These are phyloP conservation scores for Pelvicachromis taeniatus DNA, from an alignment of 2,113 vertebrate genomes.

Conservation along the genomic window DNA sequence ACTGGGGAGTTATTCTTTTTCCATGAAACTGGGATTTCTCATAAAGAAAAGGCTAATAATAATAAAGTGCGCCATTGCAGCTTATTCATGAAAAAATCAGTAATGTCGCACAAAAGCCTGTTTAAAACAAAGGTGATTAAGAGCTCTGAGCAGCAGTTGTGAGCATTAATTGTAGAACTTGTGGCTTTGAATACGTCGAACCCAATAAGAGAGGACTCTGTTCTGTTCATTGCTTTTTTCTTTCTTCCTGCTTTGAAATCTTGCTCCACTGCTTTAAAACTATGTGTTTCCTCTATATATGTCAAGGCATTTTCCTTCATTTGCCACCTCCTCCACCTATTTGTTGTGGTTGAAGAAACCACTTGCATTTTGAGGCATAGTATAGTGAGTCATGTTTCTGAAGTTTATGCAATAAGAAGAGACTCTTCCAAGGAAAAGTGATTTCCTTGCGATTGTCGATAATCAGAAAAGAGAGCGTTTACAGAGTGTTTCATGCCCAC, in stretches of 20 bases:
- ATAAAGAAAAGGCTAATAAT: neutral
- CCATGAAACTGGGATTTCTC: neutral
- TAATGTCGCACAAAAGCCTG: neutral
- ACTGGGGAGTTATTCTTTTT: neutral
- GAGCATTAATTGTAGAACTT: neutral
- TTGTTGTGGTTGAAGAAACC: neutral
- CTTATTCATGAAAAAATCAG: neutral
- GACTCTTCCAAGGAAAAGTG: neutral
- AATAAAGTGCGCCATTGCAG: neutral
- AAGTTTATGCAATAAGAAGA: neutral
- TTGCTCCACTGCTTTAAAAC: neutral
- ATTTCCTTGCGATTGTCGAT: neutral
- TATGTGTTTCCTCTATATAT: neutral
- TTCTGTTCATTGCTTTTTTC: neutral
- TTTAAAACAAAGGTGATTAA: neutral
- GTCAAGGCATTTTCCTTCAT: neutral
- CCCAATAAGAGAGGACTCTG: neutral
- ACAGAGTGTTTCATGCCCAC: neutral
- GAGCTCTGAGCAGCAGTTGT: neutral
- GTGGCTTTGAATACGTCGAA: neutral
- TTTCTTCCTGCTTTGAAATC: neutral
- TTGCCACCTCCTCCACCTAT: neutral
- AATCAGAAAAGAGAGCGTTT: neutral
- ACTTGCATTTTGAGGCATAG: neutral
- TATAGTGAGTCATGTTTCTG: neutral